Base-by-base conservation (phyloP, 2,113 vertebrate genomes). In the Psilopsiagon aurifrons region DNA sequence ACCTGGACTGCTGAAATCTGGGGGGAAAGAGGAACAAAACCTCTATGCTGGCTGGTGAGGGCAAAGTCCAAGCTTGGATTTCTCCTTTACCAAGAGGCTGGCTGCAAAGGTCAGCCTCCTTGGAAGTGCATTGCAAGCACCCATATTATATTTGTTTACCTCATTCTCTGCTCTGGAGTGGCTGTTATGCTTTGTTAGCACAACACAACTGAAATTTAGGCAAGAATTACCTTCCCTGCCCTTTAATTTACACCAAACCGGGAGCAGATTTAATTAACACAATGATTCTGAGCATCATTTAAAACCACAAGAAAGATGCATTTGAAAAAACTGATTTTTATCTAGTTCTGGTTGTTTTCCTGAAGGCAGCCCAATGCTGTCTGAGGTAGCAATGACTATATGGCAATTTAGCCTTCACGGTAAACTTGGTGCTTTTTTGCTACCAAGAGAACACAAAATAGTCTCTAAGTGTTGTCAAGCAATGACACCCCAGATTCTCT, bases 271-370 rank as follows among this genome's bases (percentile, higher is more conserved):
- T 88, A 78, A 86, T 84, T 70, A 91, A 86, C 68, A 10, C 74
- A 63, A 41, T 12, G 1, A 23, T 66, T 92, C 31, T 18, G 60
- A 77, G 54, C 59, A 10, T 39, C 13, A 28, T 37, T 39, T 70
- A 31, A 83, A 94, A 67, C 67, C 92, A n/a, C 86, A 55, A 83
- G 76, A 55, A 91, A 91, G 23, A 81, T 86, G 49, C 54, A 81
- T 78, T 83, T 51, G 1, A 28, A 63, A 49, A 49, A 57, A 4
- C 2, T 39, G 73, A 81, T 95, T 90, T 95, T 92, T 74, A 84
- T 96, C 91, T 86, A 46, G 10, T 83, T 83, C 37, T 31, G 41
- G 39, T 43, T 57, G 4, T 80, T 96, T 83, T 91, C 18, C 83
- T 78, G 75, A 63, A 87, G 83, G 63, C 69, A 81, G 31, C 28